Base-by-base conservation (phyloP, 2,888 invertebrate species). In the Lithophane semibrunnea region DNA sequence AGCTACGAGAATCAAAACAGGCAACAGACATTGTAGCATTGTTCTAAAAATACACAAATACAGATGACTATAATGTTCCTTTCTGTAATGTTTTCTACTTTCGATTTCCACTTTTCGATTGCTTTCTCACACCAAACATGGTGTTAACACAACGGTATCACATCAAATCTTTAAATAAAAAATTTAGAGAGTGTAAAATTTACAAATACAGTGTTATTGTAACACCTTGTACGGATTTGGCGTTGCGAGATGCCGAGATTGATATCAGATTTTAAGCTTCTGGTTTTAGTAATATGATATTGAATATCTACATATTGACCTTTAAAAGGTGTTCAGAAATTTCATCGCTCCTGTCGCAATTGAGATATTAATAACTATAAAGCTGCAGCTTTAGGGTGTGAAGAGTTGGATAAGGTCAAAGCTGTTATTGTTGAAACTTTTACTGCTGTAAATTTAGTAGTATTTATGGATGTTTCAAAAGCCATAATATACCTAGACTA, bases 41-140 rank as follows among this genome's bases (percentile, higher is more conserved):
- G 56, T 77, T 67, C 67, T 42, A 29, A 56, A 63, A 67, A 61
- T 49, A 24, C 42, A 24, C 52, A 75, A 75, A 60, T 61, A 69
- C 54, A 56, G 69, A 54, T 69, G 79, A 75, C 63, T 73, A 67
- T 63, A 75, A 74, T 65, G 65, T 74, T 72, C 37, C 24, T 69
- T 81, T 71, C 65, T 80, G 71, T 56, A 73, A 76, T 79, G 67
- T 78, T 82, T 75, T 74, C 67, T 78, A 87, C 88, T 87, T 88
- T 88, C 88, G 77, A 79, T 88, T 87, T 88, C 71, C 71, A 78
- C 37, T 79, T 75, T 75, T 79, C 49, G 69, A 80, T 74, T 72
- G 80, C 81, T 83, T 85, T 87, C 81, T 84, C 76, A 80, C 79
- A 29, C 83, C 83, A 60, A 87, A 83, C 70, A 85, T 75, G 77